Conservation (phyloP, 2,888 invertebrate species). For the Apeira syringaria region DNA sequence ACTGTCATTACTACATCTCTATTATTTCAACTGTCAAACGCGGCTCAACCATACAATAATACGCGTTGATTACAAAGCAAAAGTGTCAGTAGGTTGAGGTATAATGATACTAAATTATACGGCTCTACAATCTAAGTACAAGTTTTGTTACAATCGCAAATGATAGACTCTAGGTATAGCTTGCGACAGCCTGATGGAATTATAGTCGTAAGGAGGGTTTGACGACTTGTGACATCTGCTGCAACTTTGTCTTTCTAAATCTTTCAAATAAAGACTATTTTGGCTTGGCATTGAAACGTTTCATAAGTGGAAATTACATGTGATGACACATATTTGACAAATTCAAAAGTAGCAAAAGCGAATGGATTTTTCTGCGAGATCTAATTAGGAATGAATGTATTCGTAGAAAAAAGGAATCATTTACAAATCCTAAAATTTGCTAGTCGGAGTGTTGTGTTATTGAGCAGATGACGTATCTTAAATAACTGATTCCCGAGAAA, state of each 20-base stretch:
- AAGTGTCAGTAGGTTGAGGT: conserved; percentile 45
- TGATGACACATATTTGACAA: no score
- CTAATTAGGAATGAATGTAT: no score
- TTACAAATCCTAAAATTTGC: no score
- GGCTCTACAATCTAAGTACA: conserved; percentile 16
- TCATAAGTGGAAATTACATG: no score
- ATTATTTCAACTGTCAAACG: conserved; percentile 10
- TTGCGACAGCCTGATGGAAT: conserved; percentile 26
- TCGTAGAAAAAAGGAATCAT: no score
- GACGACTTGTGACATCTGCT: conserved; percentile 26
- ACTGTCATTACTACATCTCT: conserved; percentile 13
- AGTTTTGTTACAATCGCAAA: conserved; percentile 17
- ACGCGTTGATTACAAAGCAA: conserved; percentile 49
- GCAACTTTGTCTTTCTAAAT: conserved; percentile 8
- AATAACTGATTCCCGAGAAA: no score
- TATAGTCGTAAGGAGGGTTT: conserved; percentile 22
- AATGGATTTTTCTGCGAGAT: no score
- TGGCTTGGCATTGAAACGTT: no score
- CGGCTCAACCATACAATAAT: conserved; percentile 30
- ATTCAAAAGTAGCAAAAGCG: no score
- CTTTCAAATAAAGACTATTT: no score
- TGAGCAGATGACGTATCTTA: no score
- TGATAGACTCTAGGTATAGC: conserved; percentile 19
- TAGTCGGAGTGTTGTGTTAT: no score
- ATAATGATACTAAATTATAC: conserved; percentile 46